phyloP scores from a whole-genome alignment of 64 coral and sea anemone genomes.

The Pachyseris speciosa region DNA sequence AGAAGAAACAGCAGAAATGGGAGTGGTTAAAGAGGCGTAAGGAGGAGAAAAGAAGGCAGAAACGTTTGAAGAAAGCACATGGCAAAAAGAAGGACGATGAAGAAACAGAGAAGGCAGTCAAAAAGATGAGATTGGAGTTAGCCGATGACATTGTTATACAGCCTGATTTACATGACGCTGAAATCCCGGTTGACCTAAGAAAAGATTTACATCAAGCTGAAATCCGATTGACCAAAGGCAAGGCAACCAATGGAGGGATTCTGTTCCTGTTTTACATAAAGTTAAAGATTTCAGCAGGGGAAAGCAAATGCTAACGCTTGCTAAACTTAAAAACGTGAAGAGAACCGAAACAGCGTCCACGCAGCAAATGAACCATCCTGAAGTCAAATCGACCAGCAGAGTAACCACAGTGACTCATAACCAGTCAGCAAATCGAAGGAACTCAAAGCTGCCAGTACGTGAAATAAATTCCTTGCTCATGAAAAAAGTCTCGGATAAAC shows the following conservation, averaged over 20 bases:
- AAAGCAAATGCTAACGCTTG: conserved; percentile 2
- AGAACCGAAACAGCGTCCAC: not conserved
- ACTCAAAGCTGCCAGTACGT: not conserved
- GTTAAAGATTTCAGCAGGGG: not conserved
- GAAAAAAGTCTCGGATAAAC: not conserved
- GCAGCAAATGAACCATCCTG: not conserved
- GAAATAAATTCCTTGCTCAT: conserved; percentile 4
- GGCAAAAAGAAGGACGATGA: not conserved
- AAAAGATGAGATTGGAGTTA: not conserved
- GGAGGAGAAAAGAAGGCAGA: not conserved
- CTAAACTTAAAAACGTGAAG: conserved; percentile 2
- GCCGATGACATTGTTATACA: not conserved
- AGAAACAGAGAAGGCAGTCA: not conserved
- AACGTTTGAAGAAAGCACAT: not conserved
- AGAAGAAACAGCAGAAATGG: not conserved
- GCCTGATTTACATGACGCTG: no score
- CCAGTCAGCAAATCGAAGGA: not conserved
- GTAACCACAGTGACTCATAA: not conserved
- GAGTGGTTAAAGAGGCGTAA: not conserved
- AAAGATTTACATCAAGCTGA: not conserved
- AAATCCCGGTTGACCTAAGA: not conserved
- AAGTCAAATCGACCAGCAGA: not conserved
- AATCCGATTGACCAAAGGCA: not conserved
- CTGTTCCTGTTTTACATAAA: not conserved
- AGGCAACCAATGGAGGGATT: not conserved